Evolutionary conservation across 2,888 invertebrate genomes (phyloP).

Genomic region (Cantharis rufa): DNA sequence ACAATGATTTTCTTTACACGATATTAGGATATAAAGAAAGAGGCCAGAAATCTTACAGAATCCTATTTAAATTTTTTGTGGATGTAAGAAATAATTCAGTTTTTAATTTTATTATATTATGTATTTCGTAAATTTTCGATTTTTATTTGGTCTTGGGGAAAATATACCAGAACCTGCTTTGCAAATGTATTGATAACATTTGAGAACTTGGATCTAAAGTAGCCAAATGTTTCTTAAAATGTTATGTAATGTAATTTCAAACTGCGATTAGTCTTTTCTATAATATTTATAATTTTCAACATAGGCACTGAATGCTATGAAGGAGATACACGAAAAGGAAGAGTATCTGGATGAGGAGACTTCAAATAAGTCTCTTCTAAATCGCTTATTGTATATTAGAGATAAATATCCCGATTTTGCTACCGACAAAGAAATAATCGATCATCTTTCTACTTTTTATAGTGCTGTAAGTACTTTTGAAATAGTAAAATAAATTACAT

Average conservation of each 20-base stretch:
- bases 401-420: slow-evolving; percentile 35
- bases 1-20: slow-evolving; percentile 14
- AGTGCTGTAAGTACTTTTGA: slow-evolving; percentile 44
- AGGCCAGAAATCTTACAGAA: not conserved
- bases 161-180: too few relatives aligned
- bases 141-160: too few relatives aligned
- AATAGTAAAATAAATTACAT: too few relatives aligned
- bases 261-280: too few relatives aligned
- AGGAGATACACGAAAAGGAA: not conserved
- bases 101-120: not conserved
- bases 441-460: slow-evolving; percentile 41
- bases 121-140: too few relatives aligned
- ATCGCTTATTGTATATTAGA: slow-evolving; percentile 32
- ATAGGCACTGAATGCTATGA: not conserved
- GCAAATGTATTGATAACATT: too few relatives aligned
- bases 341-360: not conserved
- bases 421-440: slow-evolving; percentile 31
- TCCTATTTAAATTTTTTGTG: not conserved
- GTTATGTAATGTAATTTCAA: too few relatives aligned
- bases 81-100: not conserved
- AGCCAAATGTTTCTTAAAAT: too few relatives aligned
- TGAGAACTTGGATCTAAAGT: too few relatives aligned
- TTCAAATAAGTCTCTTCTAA: slow-evolving; percentile 25
- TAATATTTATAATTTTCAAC: not conserved
- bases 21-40: not conserved